Base-by-base conservation (phyloP, 2,113 vertebrate genomes). In the Pterocles burchelli region DNA sequence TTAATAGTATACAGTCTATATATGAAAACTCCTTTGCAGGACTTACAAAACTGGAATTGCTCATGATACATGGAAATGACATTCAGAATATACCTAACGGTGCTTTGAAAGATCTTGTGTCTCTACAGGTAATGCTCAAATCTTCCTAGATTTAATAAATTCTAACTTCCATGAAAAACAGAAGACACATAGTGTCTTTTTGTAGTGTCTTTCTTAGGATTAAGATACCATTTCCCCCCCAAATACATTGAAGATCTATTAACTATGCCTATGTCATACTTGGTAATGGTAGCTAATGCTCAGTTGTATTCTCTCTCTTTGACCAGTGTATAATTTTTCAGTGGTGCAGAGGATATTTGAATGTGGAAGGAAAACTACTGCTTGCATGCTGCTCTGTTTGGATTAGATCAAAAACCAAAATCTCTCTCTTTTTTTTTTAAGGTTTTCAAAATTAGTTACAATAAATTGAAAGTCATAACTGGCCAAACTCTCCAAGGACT, bases 371-470 rank as follows among this genome's bases (percentile, higher is more conserved):
- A 81, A 86, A 52, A 57, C 5, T 34, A 38, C 25, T 80, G 12
- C 29, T 55, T 80, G 17, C 11, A 70, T 88, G 6, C 18, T 85
- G 2, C 55, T 77, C 43, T 67, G 5, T 86, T 93, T 71, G 34
- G 17, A 88, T 90, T 71, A 62, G 31, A 83, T 59, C 3, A 73
- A 73, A 46, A 13, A 41, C 11, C 41, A 16, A 63, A 49, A 66
- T 81, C 9, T 52, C 1, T 16, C 43, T 58, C 29, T 11, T 21
- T 17, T 5, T 13, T 55, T 19, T 20, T 74, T 26, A 20, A 99
- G 99, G 99, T 99, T 81, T 97, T 99, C 95, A 99, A 99, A 95
- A 97, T 99, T 51, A 99, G 99, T 97, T 99, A 99, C 96, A 99
- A 99, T 95, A 99, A 99, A 76, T 90, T 99, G 58, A 98, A 96